A percentile compares a stretch with the other conserved stretches of the same genome.
These are phyloP conservation scores for Theocolax elegans DNA, from an alignment of 1,140 invertebrate genomes.

Conservation along the genomic window DNA sequence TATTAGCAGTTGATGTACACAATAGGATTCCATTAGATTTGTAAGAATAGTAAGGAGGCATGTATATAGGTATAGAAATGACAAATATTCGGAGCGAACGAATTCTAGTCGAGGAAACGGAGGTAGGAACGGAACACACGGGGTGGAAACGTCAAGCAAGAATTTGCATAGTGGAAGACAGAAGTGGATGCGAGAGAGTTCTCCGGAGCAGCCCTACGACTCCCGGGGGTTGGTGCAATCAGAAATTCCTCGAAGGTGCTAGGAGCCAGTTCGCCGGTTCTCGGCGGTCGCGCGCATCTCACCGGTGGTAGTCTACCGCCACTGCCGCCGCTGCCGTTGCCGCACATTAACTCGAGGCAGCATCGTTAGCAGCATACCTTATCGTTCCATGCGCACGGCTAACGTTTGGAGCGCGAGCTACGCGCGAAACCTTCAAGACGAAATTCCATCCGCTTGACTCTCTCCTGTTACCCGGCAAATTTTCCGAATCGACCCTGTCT, in stretches of 20 bases:
- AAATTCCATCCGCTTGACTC: neutral
- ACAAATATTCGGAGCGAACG: neutral
- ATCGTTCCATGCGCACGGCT: constrained; percentile 52
- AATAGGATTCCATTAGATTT: too few relatives aligned
- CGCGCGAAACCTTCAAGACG: neutral
- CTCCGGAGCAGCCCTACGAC: neutral
- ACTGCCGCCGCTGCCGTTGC: neutral
- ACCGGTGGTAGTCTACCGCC: too few relatives aligned
- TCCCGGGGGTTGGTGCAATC: constrained; percentile 47
- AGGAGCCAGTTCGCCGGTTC: neutral
- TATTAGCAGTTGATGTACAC: too few relatives aligned
- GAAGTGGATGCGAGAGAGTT: constrained; percentile 12
- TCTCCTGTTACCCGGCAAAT: too few relatives aligned
- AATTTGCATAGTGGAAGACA: constrained; percentile 28
- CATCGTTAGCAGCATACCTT: constrained; percentile 62
- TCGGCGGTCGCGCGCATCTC: too few relatives aligned
- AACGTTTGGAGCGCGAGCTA: constrained; percentile 40
- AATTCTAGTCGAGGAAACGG: constrained; percentile 20
- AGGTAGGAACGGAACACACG: constrained; percentile 16
- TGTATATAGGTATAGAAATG: too few relatives aligned
- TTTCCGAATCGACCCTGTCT: too few relatives aligned
- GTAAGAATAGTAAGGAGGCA: too few relatives aligned
- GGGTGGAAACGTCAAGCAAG: constrained; percentile 15
- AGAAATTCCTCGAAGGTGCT: constrained; percentile 58
- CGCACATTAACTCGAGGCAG: constrained; percentile 55